Base-by-base conservation (phyloP, 53 echinoderm and acorn worm genomes). In the Astropecten irregularis region DNA sequence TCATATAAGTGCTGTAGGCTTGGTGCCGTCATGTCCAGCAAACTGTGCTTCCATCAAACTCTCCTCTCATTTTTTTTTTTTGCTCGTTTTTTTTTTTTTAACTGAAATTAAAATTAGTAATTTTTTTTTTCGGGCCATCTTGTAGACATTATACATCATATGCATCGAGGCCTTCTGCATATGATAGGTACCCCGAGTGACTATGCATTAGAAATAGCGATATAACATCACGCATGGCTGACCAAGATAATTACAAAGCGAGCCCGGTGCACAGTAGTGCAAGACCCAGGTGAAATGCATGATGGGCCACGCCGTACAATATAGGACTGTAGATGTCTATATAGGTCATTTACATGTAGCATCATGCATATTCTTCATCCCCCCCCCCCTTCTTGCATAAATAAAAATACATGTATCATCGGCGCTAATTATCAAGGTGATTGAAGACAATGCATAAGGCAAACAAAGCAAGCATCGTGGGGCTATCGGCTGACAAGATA, bases 21-120 rank as follows among this genome's bases (percentile, higher is more conserved):
- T 10, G 40, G 58, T 38, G 58, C 57, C 58, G 40, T 15, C 15
- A 37, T 54, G 76, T 56, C 76, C 55, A 55, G 38, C 55, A 53
- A 39, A 76, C 46, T 64, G 29, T 11, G 29, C 40, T n/a, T n/a
- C n/a, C n/a, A n/a, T n/a, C n/a, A n/a, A n/a, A n/a, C n/a, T n/a
- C n/a, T n/a, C n/a, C n/a, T n/a, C n/a, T n/a, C n/a, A n/a, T n/a
- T n/a, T n/a, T n/a, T n/a, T n/a, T n/a, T n/a, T n/a, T n/a, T n/a
- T n/a, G n/a, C n/a, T n/a, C n/a, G n/a, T n/a, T n/a, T n/a, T n/a
- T 34, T 30, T 76, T 38, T 39, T 40, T 26, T 76, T 22, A 37
- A 42, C 22, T 56, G 56, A 58, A 50, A 76, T 56, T 40, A 39
- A 76, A 76, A 76, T 58, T 22, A 76, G 40, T 28, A 28, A 56